A percentile compares a stretch with the other conserved stretches of the same genome.
phyloP scores from a whole-genome alignment of 2,797 vertebrate genomes.

The Cichlasoma orientale region DNA sequence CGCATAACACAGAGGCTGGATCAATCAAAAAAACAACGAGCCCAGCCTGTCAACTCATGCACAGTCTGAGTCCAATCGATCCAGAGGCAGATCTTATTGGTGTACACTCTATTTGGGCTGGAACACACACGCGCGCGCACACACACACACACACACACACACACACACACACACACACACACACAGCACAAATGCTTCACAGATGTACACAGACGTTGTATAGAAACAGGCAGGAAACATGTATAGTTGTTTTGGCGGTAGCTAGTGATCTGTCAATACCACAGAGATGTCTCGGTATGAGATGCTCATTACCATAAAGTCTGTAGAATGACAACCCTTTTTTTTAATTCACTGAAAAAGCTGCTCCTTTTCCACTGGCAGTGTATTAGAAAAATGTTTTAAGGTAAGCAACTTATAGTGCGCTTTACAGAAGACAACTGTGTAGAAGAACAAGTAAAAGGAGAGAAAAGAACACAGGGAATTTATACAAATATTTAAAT shows the following conservation, averaged over 20 bases:
- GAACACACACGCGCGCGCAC: conserved; percentile 12
- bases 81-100: conserved; percentile 59
- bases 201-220: not conserved
- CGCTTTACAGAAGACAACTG: not conserved
- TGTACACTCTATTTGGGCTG: conserved; percentile 62
- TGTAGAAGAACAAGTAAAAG: not conserved
- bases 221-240: not conserved
- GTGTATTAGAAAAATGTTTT: not conserved
- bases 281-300: not conserved
- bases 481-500: not conserved
- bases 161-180: not conserved
- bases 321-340: not conserved
- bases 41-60: conserved; percentile 63
- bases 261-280: not conserved
- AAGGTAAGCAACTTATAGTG: not conserved
- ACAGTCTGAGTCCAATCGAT: conserved; percentile 72
- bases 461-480: not conserved
- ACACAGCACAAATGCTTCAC: not conserved
- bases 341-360: too few species aligned
- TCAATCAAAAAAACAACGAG: conserved; percentile 72
- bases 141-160: too few species aligned
- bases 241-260: conserved; percentile 2
- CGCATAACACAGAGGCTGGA: conserved; percentile 55
- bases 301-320: not conserved
- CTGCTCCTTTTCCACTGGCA: too few species aligned